Base-by-base conservation (phyloP, 1,140 invertebrate genomes). In the Globodera rostochiensis region DNA sequence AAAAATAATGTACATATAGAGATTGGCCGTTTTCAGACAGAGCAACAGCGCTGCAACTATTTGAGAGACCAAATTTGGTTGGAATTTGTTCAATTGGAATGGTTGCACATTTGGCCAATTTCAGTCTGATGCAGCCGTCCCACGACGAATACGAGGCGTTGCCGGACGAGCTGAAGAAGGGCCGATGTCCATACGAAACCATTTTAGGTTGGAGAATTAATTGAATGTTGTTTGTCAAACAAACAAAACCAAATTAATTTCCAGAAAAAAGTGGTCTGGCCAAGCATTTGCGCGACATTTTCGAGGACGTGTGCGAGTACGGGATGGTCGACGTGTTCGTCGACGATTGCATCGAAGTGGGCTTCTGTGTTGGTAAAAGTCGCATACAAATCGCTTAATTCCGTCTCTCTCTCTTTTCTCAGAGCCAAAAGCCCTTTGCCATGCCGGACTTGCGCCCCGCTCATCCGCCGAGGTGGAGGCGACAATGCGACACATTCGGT, bases 21-120 rank as follows among this genome's bases (percentile, higher is more conserved):
- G 13, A n/a, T 7, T 47, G 57, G 71, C 69, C 47, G 21, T 6
- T 25, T 78, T 15, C 92, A 94, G 73, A 94, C 96, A 88, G 96
- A 98, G 92, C 96, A 98, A 91, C 93, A 94, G 85, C 92, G 95
- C 85, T 94, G 94, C 90, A 93, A 94, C 25, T 98, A 95, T 92
- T 91, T 98, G n/a, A 94, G 93, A 25, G 92, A 94, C 86, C 94
- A 98, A 92, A 95, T 95, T 83, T 95, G 94, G 90, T 70, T 76
- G 15, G 25, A 11, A 47, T 73, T 73, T 73, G 71, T 19, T 74
- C 36, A 73, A 74, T 45, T 45, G 3, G 0, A 45, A 19, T 25
- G 36, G 25, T 9, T 13, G 15, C 6, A 57, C 36, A 57, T 36
- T 15, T n/a, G 2, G 6, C 25, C 66, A 3, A n/a, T 60, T 76